phyloP scores from a whole-genome alignment of 1,140 invertebrate species.

The Babylonia areolata region DNA sequence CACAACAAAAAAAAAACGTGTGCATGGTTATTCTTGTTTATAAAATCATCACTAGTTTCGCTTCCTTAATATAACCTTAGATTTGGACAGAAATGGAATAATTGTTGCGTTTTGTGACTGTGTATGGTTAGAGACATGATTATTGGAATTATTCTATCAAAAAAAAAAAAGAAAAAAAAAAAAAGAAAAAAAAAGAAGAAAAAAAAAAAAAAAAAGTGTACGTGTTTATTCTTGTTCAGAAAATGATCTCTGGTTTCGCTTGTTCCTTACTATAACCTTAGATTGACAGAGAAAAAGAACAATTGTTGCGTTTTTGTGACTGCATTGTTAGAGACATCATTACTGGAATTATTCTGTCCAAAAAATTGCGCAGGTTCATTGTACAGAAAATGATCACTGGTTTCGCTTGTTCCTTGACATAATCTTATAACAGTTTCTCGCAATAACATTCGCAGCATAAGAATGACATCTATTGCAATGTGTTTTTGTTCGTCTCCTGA shows the following conservation, averaged over 20 bases:
- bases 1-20: background rate
- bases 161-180: background rate
- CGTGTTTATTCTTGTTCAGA: background rate
- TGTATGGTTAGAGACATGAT: background rate
- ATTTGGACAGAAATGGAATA: background rate
- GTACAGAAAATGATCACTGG: too few species aligned
- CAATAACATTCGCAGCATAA: too few species aligned
- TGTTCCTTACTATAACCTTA: too few species aligned
- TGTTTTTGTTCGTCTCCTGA: too few species aligned
- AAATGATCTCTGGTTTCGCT: too few species aligned
- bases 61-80: background rate
- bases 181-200: background rate
- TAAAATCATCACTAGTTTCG: too few species aligned
- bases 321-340: background rate
- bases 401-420: too few species aligned
- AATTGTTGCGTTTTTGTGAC: background rate
- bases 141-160: background rate
- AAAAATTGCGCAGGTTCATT: background rate
- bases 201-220: background rate
- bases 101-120: background rate
- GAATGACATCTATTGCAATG: too few species aligned
- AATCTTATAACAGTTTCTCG: too few species aligned
- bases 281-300: background rate
- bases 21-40: too few species aligned
- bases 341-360: background rate